Base-by-base conservation (phyloP, 2,888 invertebrate species). In the Eupeodes latifasciatus region DNA sequence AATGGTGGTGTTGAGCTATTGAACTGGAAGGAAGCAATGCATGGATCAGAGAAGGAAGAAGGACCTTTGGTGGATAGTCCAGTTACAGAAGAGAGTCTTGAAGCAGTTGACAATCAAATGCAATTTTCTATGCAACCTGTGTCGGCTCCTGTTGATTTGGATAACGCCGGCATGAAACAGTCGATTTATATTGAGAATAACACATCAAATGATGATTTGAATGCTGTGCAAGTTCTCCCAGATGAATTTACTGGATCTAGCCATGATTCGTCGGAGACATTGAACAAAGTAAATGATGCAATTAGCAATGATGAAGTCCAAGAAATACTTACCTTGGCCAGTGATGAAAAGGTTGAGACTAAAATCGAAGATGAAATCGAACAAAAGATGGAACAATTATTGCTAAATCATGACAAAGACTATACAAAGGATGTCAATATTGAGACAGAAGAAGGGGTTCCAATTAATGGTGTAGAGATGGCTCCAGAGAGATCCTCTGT, bases 211-310 rank as follows among this genome's bases (percentile, higher is more conserved):
- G 82, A 90, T 61, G 92, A 93, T 27, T 89, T 93, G 9, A 93
- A 93, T 82, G 91, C 92, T 0, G 93, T 93, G 14, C 93, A 93
- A 81, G 90, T 91, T 4, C 83, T 93, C 51, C 93, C 93, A 9
- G 90, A 81, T 1, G 90, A 90, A 44, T 81, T 76, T 0, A 57
- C n/a, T 12, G 91, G 91, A 14, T 90, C 90, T 64, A 74, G 89
- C 7, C 89, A 91, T 47, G 89, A 79, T 53, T 91, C 91, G 0
- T 90, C 89, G 40, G 79, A 80, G 34, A 12, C 14, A 5, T 14
- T 55, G 14, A 71, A 59, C 49, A 76, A 72, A 11, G 44, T 51
- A 44, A 69, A 74, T 10, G 88, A 88, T 75, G 75, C 47, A 10
- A 77, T 78, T 16, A 85, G 78, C 57, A 81, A 67, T 16, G 75